Evolutionary conservation across 2,888 invertebrate species (phyloP).

Genomic region (Lasioglossum figueresi): DNA sequence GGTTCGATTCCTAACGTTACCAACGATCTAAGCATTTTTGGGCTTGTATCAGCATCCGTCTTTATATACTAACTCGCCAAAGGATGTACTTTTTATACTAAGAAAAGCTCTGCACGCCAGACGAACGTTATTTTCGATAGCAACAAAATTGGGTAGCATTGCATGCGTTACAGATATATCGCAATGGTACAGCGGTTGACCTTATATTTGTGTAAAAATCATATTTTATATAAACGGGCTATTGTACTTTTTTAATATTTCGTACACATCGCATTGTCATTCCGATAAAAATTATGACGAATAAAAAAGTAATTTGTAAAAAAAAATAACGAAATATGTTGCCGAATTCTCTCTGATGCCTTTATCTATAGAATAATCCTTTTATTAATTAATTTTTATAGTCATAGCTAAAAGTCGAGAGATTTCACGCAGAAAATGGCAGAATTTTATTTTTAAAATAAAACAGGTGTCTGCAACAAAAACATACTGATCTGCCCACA

Average conservation of each 20-base stretch:
- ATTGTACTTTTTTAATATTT: slow-evolving; percentile 83
- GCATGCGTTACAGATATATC: slow-evolving; percentile 72
- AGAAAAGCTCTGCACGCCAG: slow-evolving; percentile 64
- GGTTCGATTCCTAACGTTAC: slow-evolving; percentile 29
- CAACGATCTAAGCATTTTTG: slow-evolving; percentile 50
- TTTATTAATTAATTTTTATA: neutral
- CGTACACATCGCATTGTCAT: slow-evolving; percentile 81
- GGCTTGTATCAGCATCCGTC: slow-evolving; percentile 51
- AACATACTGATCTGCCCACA: neutral
- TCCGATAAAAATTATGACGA: slow-evolving; percentile 79
- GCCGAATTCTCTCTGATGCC: neutral
- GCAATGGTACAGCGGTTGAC: slow-evolving; percentile 73
- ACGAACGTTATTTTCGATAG: slow-evolving; percentile 73
- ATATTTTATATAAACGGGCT: slow-evolving; percentile 84
- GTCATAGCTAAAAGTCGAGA: neutral
- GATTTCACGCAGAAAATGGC: neutral
- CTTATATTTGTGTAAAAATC: slow-evolving; percentile 81
- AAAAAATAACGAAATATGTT: slow-evolving; percentile 11
- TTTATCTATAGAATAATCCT: neutral
- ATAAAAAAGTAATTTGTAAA: slow-evolving; percentile 80
- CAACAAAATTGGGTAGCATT: slow-evolving; percentile 73
- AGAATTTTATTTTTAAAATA: neutral
- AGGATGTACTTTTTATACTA: slow-evolving; percentile 71
- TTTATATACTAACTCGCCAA: slow-evolving; percentile 60
- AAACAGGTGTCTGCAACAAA: neutral